phyloP scores from a whole-genome alignment of 1,140 invertebrate species.

The Drosophila bipectinata region DNA sequence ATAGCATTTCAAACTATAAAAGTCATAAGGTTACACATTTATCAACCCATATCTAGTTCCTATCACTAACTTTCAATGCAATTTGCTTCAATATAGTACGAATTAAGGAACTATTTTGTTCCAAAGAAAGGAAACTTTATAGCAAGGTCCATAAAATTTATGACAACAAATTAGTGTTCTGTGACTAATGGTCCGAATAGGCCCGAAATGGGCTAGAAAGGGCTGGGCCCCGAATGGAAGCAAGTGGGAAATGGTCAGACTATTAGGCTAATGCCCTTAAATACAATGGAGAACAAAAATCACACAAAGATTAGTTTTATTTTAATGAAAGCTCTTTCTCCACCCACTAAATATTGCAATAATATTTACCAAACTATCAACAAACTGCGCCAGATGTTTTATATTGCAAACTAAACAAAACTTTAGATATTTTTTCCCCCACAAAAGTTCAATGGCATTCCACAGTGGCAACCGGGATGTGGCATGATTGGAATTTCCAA shows the following conservation, averaged over 20 bases:
- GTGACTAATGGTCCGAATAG: conserved; percentile 24
- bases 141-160: conserved; percentile 61
- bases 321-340: not conserved
- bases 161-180: conserved; percentile 59
- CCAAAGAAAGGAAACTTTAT: conserved; percentile 31
- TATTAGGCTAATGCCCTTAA: conserved; percentile 24
- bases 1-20: conserved; percentile 24
- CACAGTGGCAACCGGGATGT: conserved; percentile 20
- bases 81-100: not conserved
- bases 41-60: conserved; percentile 3
- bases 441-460: conserved; percentile 3
- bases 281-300: conserved; percentile 16
- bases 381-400: not conserved
- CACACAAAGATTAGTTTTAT: not conserved
- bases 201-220: not conserved
- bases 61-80: conserved; percentile 9
- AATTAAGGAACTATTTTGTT: conserved; percentile 11
- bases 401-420: not conserved
- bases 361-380: too few relatives aligned
- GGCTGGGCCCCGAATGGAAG: conserved; percentile 14
- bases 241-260: conserved; percentile 13
- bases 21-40: conserved; percentile 11
- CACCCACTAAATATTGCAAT: too few relatives aligned
- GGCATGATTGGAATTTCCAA: conserved; percentile 22
- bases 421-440: not conserved